phyloP scores from a whole-genome alignment of 2,888 invertebrate genomes.

The Epinotia bilunana region DNA sequence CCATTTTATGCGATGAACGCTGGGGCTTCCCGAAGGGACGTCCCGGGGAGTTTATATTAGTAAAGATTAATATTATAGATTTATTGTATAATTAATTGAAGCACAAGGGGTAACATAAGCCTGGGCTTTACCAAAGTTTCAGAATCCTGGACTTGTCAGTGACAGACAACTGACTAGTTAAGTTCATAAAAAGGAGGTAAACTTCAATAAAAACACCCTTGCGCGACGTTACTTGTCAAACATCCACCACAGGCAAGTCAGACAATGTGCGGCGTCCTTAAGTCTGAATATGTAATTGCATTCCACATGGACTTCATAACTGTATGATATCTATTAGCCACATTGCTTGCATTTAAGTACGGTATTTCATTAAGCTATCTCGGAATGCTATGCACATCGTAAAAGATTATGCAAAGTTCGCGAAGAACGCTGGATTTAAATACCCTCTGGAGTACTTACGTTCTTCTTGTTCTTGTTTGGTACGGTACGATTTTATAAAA shows the following conservation, averaged over 20 bases:
- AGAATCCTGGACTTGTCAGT: neutral
- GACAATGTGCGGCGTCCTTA: conserved; percentile 43
- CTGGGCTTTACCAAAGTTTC: neutral
- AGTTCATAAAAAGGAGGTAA: too few relatives aligned
- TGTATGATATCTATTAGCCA: conserved; percentile 43
- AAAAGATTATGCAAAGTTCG: conserved; percentile 38
- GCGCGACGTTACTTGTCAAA: conserved; percentile 27
- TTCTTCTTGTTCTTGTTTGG: neutral
- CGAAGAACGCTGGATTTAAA: conserved; percentile 25
- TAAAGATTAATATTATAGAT: too few relatives aligned
- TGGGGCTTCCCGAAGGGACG: too few relatives aligned
- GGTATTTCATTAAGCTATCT: conserved; percentile 41
- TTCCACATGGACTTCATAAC: conserved; percentile 39
- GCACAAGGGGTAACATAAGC: too few relatives aligned
- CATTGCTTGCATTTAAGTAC: conserved; percentile 43
- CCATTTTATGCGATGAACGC: too few relatives aligned
- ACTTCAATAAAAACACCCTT: neutral
- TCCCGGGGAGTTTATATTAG: too few relatives aligned
- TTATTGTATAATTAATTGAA: too few relatives aligned
- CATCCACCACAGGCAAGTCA: conserved; percentile 6
- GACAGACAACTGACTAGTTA: neutral
- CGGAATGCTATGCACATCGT: conserved; percentile 37
- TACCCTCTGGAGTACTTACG: neutral
- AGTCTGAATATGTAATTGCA: conserved; percentile 45
- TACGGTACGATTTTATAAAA: neutral